These are phyloP conservation scores for Eugnorisma glareosa DNA, from an alignment of 2,888 invertebrate genomes.

Conservation along the genomic window DNA sequence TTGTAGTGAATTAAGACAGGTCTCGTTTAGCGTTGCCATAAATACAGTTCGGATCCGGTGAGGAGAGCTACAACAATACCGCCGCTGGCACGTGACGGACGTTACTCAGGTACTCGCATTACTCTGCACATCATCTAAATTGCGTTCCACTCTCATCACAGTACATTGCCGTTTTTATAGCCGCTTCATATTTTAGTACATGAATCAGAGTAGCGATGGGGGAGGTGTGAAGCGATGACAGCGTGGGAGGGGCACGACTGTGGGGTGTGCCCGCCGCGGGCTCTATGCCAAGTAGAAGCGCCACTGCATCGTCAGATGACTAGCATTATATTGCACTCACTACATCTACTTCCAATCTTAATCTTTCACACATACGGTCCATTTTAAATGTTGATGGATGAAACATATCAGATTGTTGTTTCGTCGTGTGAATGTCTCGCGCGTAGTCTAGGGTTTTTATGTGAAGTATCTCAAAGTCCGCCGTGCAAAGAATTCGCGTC, in stretches of 20 bases:
- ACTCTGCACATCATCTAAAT: constrained; percentile 68
- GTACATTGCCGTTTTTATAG: constrained; percentile 80
- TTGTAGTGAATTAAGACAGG: constrained; percentile 37
- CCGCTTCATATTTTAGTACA: constrained; percentile 77
- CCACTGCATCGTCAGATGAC: constrained; percentile 84
- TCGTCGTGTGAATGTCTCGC: constrained; percentile 83
- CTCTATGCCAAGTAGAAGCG: constrained; percentile 87
- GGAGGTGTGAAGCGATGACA: constrained; percentile 79
- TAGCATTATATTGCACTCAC: constrained; percentile 69
- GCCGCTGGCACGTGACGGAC: constrained; percentile 65
- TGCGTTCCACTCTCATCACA: constrained; percentile 64
- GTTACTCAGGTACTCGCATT: constrained; percentile 69
- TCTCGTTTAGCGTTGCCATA: constrained; percentile 53
- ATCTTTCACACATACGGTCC: constrained; percentile 72
- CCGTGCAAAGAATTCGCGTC: constrained; percentile 76
- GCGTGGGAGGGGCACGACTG: constrained; percentile 79
- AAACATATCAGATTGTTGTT: constrained; percentile 70
- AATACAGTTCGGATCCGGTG: constrained; percentile 60
- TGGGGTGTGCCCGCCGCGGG: constrained; percentile 83
- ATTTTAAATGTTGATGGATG: constrained; percentile 66
- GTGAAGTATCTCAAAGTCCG: constrained; percentile 84
- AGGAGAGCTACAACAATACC: constrained; percentile 62
- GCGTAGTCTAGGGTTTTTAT: constrained; percentile 86
- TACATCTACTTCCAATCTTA: constrained; percentile 67
- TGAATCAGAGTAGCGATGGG: constrained; percentile 81